Evolutionary conservation across 2,888 invertebrate species (phyloP).

Genomic region (Sicus ferrugineus): DNA sequence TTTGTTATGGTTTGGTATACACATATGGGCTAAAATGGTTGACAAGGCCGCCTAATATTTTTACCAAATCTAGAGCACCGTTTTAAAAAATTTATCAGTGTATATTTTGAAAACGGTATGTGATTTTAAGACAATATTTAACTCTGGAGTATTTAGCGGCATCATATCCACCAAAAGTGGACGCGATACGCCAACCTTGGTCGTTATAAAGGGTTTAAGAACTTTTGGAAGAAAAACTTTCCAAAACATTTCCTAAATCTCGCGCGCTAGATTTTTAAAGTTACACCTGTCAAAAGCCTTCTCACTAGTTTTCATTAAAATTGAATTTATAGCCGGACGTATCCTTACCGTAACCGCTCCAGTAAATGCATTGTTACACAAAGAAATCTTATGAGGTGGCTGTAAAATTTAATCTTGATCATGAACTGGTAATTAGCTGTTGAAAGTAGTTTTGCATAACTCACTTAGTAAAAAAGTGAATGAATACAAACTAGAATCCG

Average conservation of each 20-base stretch:
- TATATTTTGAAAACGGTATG: too few relatives aligned
- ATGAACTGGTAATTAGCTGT: background rate
- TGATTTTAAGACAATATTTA: too few relatives aligned
- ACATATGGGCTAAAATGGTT: too few relatives aligned
- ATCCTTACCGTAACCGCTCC: conserved; percentile 63
- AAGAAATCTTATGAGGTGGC: background rate
- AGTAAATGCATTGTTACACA: conserved; percentile 62
- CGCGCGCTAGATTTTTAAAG: background rate
- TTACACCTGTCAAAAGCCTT: background rate
- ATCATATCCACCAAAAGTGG: background rate
- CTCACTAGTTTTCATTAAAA: too few relatives aligned
- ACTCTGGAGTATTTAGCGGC: too few relatives aligned
- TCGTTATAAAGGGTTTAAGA: too few relatives aligned
- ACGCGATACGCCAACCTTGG: conserved; percentile 54
- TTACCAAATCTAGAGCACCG: too few relatives aligned
- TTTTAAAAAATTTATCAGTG: too few relatives aligned
- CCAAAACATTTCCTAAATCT: conserved; percentile 26
- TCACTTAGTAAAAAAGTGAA: background rate
- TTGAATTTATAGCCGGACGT: too few relatives aligned
- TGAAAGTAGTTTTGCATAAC: background rate
- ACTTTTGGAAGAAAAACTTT: too few relatives aligned
- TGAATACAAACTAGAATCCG: background rate
- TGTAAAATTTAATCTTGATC: background rate
- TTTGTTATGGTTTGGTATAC: too few relatives aligned
- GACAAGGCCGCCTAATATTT: too few relatives aligned